Percentiles rank a stretch among this genome's conserved stretches.
These are phyloP conservation scores for Caenorhabditis imperialis DNA, from an alignment of 2,888 invertebrate species.

Conservation along the genomic window DNA sequence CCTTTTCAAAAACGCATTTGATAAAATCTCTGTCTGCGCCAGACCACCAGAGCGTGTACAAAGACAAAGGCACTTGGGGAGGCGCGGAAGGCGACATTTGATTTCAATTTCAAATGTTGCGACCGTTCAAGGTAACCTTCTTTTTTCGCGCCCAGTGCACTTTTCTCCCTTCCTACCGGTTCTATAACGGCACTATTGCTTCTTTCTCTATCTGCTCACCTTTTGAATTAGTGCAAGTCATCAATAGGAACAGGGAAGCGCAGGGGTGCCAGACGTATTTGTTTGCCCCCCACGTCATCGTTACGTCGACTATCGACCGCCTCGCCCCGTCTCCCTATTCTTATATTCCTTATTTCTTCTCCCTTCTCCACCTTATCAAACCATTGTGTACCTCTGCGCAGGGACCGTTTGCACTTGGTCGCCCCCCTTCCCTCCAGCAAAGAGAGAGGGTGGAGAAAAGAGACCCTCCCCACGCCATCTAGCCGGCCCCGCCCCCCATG, in stretches of 20 bases:
- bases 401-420: too few relatives aligned
- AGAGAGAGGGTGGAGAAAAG: constrained; percentile 3
- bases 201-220: constrained; percentile 6
- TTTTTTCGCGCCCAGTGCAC: constrained; percentile 42
- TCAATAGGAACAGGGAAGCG: constrained; percentile 10
- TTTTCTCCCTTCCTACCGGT: constrained; percentile 6
- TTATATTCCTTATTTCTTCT: neutral
- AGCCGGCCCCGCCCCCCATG: constrained; percentile 33
- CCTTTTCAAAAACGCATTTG: constrained; percentile 23
- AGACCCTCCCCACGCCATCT: constrained; percentile 34
- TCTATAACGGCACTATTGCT: neutral
- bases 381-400: too few relatives aligned
- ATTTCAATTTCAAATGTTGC: constrained; percentile 48
- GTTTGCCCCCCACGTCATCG: constrained; percentile 47
- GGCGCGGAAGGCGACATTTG: constrained; percentile 11
- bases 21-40: constrained; percentile 48
- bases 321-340: neutral
- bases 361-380: too few relatives aligned
- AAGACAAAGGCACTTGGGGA: constrained; percentile 44
- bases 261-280: constrained; percentile 23
- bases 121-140: constrained; percentile 49
- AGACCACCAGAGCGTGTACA: too few relatives aligned
- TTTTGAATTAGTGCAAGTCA: constrained; percentile 42
- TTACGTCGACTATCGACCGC: constrained; percentile 26
- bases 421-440: too few relatives aligned